Evolutionary conservation across 2,797 vertebrate genomes (phyloP), one percentile per base, ranked within the genome.

Genomic region (Gymnocypris eckloni): DNA sequence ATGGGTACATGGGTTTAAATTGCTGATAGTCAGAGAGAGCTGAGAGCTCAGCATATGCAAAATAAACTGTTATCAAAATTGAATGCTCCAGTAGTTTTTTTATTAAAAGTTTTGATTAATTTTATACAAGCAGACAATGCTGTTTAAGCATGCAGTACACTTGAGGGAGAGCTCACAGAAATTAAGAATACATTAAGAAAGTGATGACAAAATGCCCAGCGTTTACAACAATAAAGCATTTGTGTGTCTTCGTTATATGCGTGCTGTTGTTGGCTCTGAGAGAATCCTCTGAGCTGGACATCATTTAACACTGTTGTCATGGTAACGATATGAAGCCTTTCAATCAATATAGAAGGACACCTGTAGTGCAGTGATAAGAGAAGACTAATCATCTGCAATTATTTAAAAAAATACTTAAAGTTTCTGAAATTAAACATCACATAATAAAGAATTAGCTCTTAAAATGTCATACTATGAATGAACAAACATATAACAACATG

Each of bases 91-190:
- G 83, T 77, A 91, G 90, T 88, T 90, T 72, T 82, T 92, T 90
- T 86, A 93, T 93, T 94, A 93, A 93, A 93, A 88, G 84, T 83
- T 56, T 88, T 92, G 91, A 94, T 95, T 94, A 89, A 93, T 93
- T 92, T 86, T 86, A 86, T 89, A 87, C 91, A 90, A 93, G 89
- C 77, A 87, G 84, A 87, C 91, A 89, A 91, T 91, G 90, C 91
- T 92, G 82, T 89, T 84, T 66, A 89, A 91, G 91, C 92, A 91
- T 92, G 91, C 90, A 89, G 88, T 77, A 85, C 86, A 82, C 61
- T 52, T 67, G 45, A 18, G 4, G n/a, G 16, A 16, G 33, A 81
- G 59, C 61, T 86, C 22, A 20, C 37, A 28, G 59, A 41, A 75
- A 75, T 83, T 28, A 67, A 43, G 28, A 81, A 54, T 66, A 43